Evolutionary conservation across 2,113 vertebrate genomes (phyloP).

Genomic region (Epinephelus lanceolatus): DNA sequence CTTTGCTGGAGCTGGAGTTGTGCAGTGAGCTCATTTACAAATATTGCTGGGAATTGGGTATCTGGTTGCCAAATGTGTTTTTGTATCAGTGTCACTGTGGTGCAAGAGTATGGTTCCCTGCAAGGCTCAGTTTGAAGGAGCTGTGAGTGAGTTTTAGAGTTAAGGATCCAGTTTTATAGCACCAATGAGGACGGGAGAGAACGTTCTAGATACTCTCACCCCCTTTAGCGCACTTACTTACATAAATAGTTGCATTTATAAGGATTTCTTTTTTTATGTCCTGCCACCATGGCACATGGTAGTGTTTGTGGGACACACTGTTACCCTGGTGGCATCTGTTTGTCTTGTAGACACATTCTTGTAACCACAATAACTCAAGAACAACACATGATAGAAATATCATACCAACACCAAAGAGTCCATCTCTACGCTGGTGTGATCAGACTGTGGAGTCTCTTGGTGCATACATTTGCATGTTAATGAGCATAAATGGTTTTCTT

Average conservation of each 20-base stretch:
- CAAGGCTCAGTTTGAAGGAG: constrained; percentile 17
- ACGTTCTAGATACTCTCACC: neutral
- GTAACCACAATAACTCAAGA: neutral
- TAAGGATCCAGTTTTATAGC: constrained; percentile 33
- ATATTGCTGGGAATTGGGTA: constrained; percentile 22
- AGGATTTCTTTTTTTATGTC: neutral
- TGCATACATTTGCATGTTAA: constrained; percentile 18
- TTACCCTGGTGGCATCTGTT: neutral
- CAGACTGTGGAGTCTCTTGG: neutral
- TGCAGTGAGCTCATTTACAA: constrained; percentile 29
- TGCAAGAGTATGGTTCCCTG: constrained; percentile 11
- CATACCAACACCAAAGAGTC: neutral
- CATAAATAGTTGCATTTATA: neutral
- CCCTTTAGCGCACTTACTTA: constrained; percentile 13
- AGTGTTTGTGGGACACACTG: neutral
- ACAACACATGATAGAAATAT: neutral
- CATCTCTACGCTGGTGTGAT: constrained; percentile 1
- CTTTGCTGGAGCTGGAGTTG: constrained; percentile 40
- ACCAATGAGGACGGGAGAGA: neutral
- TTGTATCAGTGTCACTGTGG: constrained; percentile 1
- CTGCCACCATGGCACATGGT: neutral
- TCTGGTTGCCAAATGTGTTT: constrained; percentile 38
- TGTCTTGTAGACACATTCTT: neutral
- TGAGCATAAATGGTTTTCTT: neutral
- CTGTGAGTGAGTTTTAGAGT: constrained; percentile 19